Conservation (phyloP, 2,113 vertebrate genomes). For the Rhagologus leucostigma region DNA sequence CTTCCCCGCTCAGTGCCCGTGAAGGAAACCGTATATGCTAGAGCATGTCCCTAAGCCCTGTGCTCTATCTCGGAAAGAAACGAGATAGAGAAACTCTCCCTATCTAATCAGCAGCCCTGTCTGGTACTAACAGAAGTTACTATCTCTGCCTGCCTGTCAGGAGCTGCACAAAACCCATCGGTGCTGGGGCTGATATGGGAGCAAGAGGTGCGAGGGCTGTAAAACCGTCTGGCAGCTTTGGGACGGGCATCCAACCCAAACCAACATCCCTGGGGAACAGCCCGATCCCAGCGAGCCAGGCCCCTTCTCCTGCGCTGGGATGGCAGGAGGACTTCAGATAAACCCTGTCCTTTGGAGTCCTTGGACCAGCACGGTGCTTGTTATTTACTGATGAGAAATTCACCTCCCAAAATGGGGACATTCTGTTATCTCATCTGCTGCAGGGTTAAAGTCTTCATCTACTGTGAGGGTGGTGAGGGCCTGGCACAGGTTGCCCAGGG, state of each 20-base stretch:
- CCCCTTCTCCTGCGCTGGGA: neutral
- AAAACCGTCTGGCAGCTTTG: accelerated
- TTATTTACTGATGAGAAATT: neutral
- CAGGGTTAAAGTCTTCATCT: neutral
- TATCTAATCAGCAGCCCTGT: slow-evolving; percentile 33
- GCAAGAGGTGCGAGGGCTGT: neutral
- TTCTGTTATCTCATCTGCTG: neutral
- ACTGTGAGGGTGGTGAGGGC: neutral
- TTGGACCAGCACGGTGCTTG: accelerated
- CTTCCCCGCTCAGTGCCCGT: neutral
- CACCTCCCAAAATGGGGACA: accelerated
- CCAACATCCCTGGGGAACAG: neutral
- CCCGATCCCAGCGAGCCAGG: accelerated
- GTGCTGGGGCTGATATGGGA: neutral
- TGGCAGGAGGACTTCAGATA: neutral
- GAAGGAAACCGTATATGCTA: neutral
- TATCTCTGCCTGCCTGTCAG: slow-evolving; percentile 45
- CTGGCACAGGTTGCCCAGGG: neutral
- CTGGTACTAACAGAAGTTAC: slow-evolving; percentile 40
- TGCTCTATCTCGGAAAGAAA: slow-evolving; percentile 1
- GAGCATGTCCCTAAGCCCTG: neutral
- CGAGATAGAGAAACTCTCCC: slow-evolving; percentile 7
- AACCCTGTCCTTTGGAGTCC: neutral
- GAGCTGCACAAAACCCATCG: neutral
- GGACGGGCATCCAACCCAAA: neutral